Conservation (phyloP, 2,888 invertebrate genomes). For the Zygogramma bicolorata region DNA sequence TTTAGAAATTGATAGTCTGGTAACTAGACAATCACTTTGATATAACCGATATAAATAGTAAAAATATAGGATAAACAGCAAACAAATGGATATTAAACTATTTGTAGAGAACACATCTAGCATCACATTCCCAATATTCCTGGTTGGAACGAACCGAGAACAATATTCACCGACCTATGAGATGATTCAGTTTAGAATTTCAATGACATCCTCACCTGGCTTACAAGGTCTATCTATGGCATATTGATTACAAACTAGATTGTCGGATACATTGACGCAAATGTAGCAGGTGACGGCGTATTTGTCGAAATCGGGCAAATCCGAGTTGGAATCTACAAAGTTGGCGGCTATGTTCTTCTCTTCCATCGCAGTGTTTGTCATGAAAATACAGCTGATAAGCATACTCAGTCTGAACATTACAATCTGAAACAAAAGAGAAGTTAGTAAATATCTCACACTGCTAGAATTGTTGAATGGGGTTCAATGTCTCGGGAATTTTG, state of each 20-base stretch:
- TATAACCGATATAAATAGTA: no score
- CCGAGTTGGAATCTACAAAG: conserved; percentile 43
- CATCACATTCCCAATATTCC: no score
- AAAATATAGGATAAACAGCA: no score
- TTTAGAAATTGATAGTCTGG: no score
- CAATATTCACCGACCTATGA: background rate
- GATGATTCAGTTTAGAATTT: background rate
- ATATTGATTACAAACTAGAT: conserved; percentile 74
- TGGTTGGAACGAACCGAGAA: background rate
- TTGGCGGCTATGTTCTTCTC: conserved; percentile 51
- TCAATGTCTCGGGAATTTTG: no score
- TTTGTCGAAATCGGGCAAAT: conserved; percentile 61
- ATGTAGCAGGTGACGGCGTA: conserved; percentile 72
- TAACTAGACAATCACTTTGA: no score
- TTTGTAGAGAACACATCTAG: no score
- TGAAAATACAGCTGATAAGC: conserved; percentile 67
- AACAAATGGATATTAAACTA: no score
- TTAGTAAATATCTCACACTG: background rate
- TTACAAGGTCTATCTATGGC: conserved; percentile 75
- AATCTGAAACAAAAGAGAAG: conserved; percentile 59
- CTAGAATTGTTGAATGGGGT: no score
- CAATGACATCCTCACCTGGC: conserved; percentile 62
- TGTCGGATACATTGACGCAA: conserved; percentile 75
- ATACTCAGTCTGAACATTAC: conserved; percentile 67
- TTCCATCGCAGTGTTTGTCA: conserved; percentile 63